Evolutionary conservation across 2,113 vertebrate genomes (phyloP).

Genomic region (Entomyzon cyanotis): DNA sequence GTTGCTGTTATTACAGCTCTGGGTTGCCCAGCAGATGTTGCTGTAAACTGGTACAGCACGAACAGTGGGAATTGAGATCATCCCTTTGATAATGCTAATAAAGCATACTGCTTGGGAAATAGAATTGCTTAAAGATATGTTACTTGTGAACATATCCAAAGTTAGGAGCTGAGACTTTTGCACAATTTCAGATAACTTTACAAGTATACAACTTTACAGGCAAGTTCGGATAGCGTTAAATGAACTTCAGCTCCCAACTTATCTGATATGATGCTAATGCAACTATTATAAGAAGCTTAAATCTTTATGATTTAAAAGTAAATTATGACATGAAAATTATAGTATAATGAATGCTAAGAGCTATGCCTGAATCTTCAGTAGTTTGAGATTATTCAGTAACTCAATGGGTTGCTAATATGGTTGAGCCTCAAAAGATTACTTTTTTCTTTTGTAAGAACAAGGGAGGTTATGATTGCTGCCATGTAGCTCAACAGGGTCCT

Average conservation of each 20-base stretch:
- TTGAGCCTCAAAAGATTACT: background rate
- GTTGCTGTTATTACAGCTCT: constrained; percentile 35
- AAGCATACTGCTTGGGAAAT: background rate
- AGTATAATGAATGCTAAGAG: background rate
- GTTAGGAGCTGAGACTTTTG: background rate
- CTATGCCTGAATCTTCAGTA: background rate
- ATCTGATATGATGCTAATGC: background rate
- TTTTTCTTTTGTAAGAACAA: background rate
- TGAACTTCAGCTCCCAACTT: background rate
- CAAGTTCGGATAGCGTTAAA: background rate
- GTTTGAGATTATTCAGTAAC: background rate
- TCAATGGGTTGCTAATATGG: background rate
- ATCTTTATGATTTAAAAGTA: background rate
- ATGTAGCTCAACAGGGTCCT: background rate
- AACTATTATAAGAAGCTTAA: background rate
- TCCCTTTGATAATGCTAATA: constrained; percentile 3
- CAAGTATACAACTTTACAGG: background rate
- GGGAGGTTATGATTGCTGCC: background rate
- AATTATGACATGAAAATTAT: background rate
- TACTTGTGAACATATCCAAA: background rate
- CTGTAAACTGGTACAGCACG: background rate
- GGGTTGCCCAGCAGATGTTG: constrained; percentile 50
- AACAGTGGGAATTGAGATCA: background rate
- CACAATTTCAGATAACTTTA: background rate
- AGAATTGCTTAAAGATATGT: background rate